Base-by-base conservation (phyloP, 2,888 invertebrate genomes). In the Nemapogon koenigi region DNA sequence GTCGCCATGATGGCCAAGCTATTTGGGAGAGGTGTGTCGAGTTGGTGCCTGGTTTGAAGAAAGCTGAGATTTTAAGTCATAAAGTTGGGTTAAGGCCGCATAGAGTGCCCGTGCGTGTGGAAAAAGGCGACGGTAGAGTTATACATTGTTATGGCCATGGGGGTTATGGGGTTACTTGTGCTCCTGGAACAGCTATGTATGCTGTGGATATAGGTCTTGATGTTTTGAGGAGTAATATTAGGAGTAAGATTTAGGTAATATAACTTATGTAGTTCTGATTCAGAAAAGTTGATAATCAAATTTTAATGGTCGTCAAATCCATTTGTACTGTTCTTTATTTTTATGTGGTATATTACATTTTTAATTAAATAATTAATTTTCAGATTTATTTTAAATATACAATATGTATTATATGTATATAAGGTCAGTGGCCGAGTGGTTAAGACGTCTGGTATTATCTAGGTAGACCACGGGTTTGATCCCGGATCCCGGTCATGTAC, bases 131-230 rank as follows among this genome's bases (percentile, higher is more conserved):
- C 1, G 59, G 73, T 46, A 75, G 60, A 45, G 81, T 96, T 19
- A 87, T 97, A 4, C 97, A 97, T 60, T 94, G 96, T 64, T 97
- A 97, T 58, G 97, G 97, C 0, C 97, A 97, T 59, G 95, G 96
- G 1, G 95, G 94, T 0, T 94, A 95, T 59, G 97, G 97, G 0
- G 89, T 97, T 0, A 90, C 90, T 42, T 85, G 92, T 25, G 90
- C 93, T 3, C 96, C 96, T 17, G 96, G 96, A 6, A 94, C 94
- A 0, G 86, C 90, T 0, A 75, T 85, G 41, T 81, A 92, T 52
- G 92, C 94, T 1, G 85, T 91, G 0, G 57, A 83, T 37, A 66
- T 91, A 13, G 87, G 88, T 0, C 69, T 81, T 35, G 83, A 90
- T 46, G 53, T 84, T 18, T 48, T 83, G 11, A 62, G 49, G 37